Conservation (phyloP, 2,888 invertebrate genomes). For the Elysia crispata region DNA sequence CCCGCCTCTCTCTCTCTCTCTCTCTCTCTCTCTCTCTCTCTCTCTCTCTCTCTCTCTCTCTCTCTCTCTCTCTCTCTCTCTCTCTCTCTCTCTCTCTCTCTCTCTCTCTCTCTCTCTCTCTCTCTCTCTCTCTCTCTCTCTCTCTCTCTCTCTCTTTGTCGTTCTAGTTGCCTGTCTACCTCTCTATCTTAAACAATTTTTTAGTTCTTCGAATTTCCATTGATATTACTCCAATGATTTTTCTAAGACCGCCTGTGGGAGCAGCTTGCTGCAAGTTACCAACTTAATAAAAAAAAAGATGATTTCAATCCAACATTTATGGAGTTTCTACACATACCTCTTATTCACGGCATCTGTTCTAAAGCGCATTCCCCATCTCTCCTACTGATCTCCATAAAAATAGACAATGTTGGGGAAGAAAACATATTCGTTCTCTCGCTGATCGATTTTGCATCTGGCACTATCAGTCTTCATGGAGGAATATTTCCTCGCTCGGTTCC, state of each 20-base stretch:
- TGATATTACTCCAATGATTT: background rate
- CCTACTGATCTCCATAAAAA: conserved; percentile 10
- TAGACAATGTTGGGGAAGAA: background rate
- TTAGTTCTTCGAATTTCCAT: background rate
- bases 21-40: background rate
- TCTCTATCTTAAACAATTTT: no score
- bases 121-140: no score
- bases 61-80: no score
- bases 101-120: no score
- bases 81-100: no score
- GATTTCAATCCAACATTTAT: no score
- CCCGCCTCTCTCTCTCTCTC: conserved; percentile 4
- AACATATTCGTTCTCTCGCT: background rate
- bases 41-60: conserved; percentile 7
- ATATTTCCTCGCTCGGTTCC: conserved; percentile 43
- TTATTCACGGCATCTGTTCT: no score
- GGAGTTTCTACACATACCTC: no score
- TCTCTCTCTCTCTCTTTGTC: no score
- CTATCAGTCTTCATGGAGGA: conserved; percentile 30
- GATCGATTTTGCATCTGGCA: conserved; percentile 39
- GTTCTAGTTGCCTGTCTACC: no score
- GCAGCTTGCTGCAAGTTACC: background rate
- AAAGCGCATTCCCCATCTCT: no score
- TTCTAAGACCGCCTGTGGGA: background rate
- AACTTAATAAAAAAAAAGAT: no score